Evolutionary conservation across 2,888 invertebrate species (phyloP).

Genomic region (Myathropa florea): DNA sequence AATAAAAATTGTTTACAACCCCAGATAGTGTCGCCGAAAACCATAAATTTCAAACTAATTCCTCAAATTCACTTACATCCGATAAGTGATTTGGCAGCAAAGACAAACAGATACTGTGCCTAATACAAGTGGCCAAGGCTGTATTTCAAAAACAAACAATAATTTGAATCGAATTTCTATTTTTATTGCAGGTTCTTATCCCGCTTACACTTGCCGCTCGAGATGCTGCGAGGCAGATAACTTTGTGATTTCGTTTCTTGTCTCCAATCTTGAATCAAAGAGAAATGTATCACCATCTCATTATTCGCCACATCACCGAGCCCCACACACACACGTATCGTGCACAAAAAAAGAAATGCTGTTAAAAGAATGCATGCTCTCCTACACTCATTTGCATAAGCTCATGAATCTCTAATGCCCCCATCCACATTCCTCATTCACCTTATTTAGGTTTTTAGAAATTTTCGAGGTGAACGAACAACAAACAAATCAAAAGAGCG

Average conservation of each 20-base stretch:
- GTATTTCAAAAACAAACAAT: neutral
- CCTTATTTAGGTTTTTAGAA: neutral
- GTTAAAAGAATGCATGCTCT: neutral
- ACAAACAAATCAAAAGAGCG: conserved; percentile 8
- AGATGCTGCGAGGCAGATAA: neutral
- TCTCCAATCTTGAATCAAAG: neutral
- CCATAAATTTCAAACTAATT: too few species aligned
- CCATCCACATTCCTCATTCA: neutral
- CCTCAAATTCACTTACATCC: too few species aligned
- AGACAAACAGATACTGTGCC: too few species aligned
- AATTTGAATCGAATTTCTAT: neutral
- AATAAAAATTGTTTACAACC: too few species aligned
- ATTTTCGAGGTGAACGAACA: conserved; percentile 31
- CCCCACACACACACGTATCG: neutral
- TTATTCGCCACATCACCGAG: neutral
- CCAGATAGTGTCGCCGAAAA: too few species aligned
- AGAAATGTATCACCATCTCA: neutral
- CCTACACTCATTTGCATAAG: conserved; percentile 8
- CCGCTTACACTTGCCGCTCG: neutral
- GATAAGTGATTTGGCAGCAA: too few species aligned
- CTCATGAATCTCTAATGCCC: conserved; percentile 3
- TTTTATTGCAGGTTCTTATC: neutral
- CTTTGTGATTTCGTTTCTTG: neutral
- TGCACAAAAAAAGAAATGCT: neutral
- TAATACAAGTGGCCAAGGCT: too few species aligned